Evolutionary conservation across 2,113 vertebrate species (phyloP).

Genomic region (Ameiurus melas): DNA sequence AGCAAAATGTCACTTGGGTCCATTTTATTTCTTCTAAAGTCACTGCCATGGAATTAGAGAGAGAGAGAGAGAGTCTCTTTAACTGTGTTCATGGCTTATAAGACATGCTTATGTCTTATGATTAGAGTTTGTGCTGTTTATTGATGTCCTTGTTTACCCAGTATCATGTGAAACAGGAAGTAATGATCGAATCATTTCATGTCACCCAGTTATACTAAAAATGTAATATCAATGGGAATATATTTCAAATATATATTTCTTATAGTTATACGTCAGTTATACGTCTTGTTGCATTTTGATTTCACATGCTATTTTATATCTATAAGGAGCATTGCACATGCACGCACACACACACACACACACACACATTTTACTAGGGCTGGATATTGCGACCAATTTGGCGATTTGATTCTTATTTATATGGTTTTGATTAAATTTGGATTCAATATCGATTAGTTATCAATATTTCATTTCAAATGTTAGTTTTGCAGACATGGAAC

Average conservation of each 20-base stretch:
- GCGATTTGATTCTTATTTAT: background rate
- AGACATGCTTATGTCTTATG: background rate
- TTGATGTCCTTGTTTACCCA: background rate
- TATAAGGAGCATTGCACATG: background rate
- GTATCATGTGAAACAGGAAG: background rate
- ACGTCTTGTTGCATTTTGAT: background rate
- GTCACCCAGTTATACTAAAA: too few relatives aligned
- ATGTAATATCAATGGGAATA: too few relatives aligned
- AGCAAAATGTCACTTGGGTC: too few relatives aligned
- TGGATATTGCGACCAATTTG: too few relatives aligned
- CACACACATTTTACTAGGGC: background rate
- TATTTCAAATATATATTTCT: too few relatives aligned
- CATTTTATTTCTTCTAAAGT: background rate
- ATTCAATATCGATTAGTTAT: too few relatives aligned
- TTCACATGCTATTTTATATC: background rate
- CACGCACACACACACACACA: background rate
- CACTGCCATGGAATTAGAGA: background rate
- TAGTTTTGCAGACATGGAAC: too few relatives aligned
- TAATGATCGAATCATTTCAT: too few relatives aligned
- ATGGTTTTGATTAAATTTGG: too few relatives aligned
- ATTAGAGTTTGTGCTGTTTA: background rate
- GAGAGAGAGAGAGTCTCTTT: conserved; percentile 11
- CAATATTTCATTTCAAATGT: too few relatives aligned
- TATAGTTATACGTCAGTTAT: too few relatives aligned
- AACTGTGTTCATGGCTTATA: background rate